A percentile compares a stretch with the other conserved stretches of the same genome.
Conservation (phyloP, 2,797 vertebrate genomes). For the Peromyscus attwateri region DNA sequence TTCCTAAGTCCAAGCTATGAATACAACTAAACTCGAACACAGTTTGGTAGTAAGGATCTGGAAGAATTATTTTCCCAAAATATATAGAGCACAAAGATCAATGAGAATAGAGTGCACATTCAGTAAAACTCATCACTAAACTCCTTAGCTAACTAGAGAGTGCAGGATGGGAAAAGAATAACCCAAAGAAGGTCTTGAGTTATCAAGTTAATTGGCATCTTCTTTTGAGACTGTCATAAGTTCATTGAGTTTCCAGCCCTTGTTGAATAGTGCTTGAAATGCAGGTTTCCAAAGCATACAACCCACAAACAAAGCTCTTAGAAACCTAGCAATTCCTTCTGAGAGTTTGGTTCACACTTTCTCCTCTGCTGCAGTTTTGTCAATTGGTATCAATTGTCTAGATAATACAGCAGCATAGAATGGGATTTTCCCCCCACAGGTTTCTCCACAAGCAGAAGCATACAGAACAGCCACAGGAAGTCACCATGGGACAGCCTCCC, state of each 20-base stretch:
- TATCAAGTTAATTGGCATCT: constrained; percentile 36
- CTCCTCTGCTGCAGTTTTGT: neutral
- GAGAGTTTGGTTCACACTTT: neutral
- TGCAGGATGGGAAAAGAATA: neutral
- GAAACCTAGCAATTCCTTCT: constrained; percentile 28
- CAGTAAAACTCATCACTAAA: neutral
- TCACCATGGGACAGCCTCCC: neutral
- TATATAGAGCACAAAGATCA: neutral
- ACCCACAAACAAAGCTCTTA: constrained; percentile 2
- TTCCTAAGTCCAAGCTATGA: neutral
- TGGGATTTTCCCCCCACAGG: neutral
- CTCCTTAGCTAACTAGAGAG: neutral
- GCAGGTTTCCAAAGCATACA: constrained; percentile 21
- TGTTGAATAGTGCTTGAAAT: constrained; percentile 49
- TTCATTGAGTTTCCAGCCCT: neutral
- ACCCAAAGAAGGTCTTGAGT: neutral
- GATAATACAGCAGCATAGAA: neutral
- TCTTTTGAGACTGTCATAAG: neutral
- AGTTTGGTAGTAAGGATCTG: neutral
- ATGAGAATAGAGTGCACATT: neutral
- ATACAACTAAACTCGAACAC: neutral
- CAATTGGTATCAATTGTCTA: neutral
- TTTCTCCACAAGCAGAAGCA: neutral
- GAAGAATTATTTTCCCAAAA: neutral
- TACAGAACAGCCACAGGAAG: neutral